Percentiles rank a stretch among this genome's conserved stretches.
Evolutionary conservation across 2,797 vertebrate species (phyloP).

Genomic region (Alca torda): DNA sequence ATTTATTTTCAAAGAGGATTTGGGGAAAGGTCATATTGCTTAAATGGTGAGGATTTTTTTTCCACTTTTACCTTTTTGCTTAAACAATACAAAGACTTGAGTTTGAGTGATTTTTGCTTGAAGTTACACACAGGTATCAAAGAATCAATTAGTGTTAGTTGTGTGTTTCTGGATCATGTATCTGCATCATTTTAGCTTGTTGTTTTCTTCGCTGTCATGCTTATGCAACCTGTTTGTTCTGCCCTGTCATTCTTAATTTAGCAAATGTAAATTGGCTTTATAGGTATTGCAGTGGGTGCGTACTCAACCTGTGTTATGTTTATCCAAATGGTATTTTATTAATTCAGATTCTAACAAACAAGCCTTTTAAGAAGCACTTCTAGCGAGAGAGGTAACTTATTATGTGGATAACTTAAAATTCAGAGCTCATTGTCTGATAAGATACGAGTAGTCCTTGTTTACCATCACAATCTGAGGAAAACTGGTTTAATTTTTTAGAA

Average conservation of each 20-base stretch:
- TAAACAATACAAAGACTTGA: not conserved
- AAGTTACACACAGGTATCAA: not conserved
- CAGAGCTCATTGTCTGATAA: not conserved
- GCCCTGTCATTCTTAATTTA: conserved; percentile 10
- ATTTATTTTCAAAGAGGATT: not conserved
- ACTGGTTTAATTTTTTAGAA: not conserved
- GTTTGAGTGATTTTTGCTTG: not conserved
- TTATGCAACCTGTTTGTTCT: conserved; percentile 11
- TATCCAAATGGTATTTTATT: not conserved
- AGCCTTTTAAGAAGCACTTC: conserved; percentile 18
- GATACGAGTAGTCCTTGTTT: not conserved
- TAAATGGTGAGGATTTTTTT: not conserved
- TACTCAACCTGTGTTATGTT: not conserved
- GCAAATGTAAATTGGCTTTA: not conserved
- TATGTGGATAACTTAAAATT: not conserved
- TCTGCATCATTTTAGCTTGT: not conserved
- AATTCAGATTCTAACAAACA: not conserved
- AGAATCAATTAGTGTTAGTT: not conserved
- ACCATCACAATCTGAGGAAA: not conserved
- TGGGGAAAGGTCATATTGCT: not conserved
- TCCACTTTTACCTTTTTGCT: not conserved
- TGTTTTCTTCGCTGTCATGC: not conserved
- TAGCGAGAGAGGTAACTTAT: not conserved
- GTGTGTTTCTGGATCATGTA: not conserved
- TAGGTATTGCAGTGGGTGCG: not conserved